A percentile compares a stretch with the other conserved stretches of the same genome.
Evolutionary conservation across 92 coral and sea anemone genomes (phyloP).

Genomic region (Zoanthus solanderi): DNA sequence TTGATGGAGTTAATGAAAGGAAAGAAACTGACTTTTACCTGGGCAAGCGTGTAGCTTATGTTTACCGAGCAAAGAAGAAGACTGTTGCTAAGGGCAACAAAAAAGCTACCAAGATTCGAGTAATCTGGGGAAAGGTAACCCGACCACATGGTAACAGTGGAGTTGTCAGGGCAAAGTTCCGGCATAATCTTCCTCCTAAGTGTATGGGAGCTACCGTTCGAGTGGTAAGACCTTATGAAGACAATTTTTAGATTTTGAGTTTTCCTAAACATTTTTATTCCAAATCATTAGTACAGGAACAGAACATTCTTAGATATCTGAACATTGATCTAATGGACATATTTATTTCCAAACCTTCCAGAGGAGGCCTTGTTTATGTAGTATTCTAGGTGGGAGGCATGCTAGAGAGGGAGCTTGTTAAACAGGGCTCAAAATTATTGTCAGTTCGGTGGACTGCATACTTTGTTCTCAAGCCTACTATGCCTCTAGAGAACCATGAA

Average conservation of each 20-base stretch:
- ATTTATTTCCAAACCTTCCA: too few relatives aligned
- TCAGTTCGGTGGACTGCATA: too few relatives aligned
- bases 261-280: not conserved
- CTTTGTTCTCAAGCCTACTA: too few relatives aligned
- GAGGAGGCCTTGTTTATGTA: too few relatives aligned
- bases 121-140: constrained; percentile 96
- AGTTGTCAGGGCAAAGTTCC: constrained; percentile 97
- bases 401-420: too few relatives aligned
- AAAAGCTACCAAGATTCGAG: constrained; percentile 89
- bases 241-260: not conserved
- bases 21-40: constrained; percentile 93
- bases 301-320: too few relatives aligned
- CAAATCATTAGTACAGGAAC: too few relatives aligned
- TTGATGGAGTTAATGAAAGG: constrained; percentile 88
- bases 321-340: too few relatives aligned
- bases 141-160: constrained; percentile 99
- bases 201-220: constrained; percentile 96
- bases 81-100: constrained; percentile 87
- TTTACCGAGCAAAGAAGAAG: constrained; percentile 95
- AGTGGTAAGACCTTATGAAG: constrained; percentile 77
- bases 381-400: too few relatives aligned
- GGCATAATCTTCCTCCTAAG: constrained; percentile 97
- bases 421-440: too few relatives aligned
- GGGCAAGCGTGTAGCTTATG: constrained; percentile 97
- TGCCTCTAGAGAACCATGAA: too few relatives aligned